Evolutionary conservation across 2,113 vertebrate genomes (phyloP).

Genomic region (Lophura nycthemera): DNA sequence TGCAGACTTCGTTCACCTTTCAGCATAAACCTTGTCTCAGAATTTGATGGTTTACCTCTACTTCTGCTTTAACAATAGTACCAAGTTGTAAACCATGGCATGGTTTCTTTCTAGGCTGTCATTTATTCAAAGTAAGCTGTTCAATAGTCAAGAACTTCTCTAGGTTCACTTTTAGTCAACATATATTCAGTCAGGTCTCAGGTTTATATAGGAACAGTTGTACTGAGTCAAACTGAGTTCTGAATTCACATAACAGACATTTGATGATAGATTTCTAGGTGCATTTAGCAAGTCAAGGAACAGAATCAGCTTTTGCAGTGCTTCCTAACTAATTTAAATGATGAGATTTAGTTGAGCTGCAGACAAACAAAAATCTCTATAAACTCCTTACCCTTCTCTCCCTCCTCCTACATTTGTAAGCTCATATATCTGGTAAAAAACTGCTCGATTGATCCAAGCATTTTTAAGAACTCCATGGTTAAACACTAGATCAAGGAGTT

Average conservation of each 20-base stretch:
- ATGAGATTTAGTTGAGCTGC: background rate
- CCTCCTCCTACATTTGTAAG: background rate
- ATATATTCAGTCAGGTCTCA: background rate
- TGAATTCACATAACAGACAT: background rate
- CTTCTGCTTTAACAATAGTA: background rate
- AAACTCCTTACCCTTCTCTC: background rate
- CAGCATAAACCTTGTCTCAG: background rate
- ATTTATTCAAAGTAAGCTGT: background rate
- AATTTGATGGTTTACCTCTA: background rate
- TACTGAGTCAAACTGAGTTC: background rate
- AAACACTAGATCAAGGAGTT: background rate
- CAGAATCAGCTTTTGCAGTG: background rate
- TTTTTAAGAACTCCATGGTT: background rate
- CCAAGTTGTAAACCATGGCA: background rate
- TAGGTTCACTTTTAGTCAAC: background rate
- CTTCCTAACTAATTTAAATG: background rate
- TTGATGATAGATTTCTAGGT: accelerated
- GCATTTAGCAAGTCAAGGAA: background rate
- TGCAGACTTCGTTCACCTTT: background rate
- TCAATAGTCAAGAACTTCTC: background rate
- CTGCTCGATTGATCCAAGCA: background rate
- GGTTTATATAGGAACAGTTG: background rate
- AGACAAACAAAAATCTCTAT: background rate
- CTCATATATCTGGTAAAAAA: background rate
- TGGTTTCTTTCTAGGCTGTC: background rate